Evolutionary conservation across 2,888 invertebrate genomes (phyloP).

Genomic region (Isotomurus palustris): DNA sequence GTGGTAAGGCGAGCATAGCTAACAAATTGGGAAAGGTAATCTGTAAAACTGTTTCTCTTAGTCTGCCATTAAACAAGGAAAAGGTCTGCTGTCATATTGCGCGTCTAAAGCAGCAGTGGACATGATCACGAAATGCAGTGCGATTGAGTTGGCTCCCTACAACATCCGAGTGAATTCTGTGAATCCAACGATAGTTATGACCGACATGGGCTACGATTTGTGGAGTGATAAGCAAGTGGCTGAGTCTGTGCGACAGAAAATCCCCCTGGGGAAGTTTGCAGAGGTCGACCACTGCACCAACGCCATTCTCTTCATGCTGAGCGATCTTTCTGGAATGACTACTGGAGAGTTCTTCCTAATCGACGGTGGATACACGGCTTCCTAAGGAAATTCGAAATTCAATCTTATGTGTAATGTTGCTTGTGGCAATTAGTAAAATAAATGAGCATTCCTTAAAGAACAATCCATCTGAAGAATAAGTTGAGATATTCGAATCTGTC

Average conservation of each 20-base stretch:
- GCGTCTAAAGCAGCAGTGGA: conserved; percentile 86
- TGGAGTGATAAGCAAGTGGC: conserved; percentile 71
- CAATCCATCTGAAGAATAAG: too few relatives aligned
- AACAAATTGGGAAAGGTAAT: not conserved
- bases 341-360: conserved; percentile 36
- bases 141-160: conserved; percentile 72
- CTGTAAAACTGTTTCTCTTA: not conserved
- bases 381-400: too few relatives aligned
- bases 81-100: conserved; percentile 58
- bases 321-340: conserved; percentile 49
- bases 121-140: conserved; percentile 72
- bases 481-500: too few relatives aligned
- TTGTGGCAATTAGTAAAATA: too few relatives aligned
- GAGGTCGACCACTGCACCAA: conserved; percentile 78
- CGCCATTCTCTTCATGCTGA: conserved; percentile 70
- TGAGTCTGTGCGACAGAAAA: conserved; percentile 65
- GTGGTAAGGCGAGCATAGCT: conserved; percentile 56
- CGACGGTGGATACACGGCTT: conserved; percentile 30
- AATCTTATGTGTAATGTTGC: too few relatives aligned
- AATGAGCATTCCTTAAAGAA: too few relatives aligned
- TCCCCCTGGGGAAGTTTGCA: conserved; percentile 70
- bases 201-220: conserved; percentile 73
- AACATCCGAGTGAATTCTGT: conserved; percentile 83
- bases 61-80: conserved; percentile 12
- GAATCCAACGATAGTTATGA: conserved; percentile 89